A percentile compares a stretch with the other conserved stretches of the same genome.
These are phyloP conservation scores for Ricordea florida DNA, from an alignment of 92 coral and sea anemone genomes.

Conservation along the genomic window DNA sequence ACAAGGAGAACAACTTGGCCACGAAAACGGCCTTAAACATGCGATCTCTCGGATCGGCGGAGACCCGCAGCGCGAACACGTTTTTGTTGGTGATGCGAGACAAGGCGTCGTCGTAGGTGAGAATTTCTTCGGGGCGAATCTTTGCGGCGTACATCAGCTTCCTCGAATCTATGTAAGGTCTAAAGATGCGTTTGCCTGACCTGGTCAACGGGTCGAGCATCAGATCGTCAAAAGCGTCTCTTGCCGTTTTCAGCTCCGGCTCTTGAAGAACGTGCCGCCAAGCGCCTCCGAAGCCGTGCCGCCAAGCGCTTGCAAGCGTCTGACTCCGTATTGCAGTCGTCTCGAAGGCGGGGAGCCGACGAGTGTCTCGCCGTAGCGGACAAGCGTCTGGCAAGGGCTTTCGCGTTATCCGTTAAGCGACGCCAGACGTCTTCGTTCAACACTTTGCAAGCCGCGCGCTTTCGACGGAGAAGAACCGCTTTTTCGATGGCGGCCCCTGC, in stretches of 20 bases:
- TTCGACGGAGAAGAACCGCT: background rate
- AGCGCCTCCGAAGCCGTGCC: background rate
- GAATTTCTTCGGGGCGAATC: background rate
- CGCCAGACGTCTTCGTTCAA: background rate
- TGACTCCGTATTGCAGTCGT: background rate
- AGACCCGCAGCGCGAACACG: background rate
- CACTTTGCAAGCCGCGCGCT: background rate
- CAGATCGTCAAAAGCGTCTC: background rate
- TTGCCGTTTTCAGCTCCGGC: background rate
- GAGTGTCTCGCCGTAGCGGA: background rate
- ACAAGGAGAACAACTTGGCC: background rate
- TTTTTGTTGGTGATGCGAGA: background rate
- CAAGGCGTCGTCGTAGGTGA: background rate
- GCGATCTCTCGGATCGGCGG: background rate
- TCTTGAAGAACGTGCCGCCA: background rate
- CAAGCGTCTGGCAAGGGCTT: background rate
- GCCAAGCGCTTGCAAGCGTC: background rate
- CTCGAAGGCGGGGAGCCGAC: background rate
- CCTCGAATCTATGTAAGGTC: background rate
- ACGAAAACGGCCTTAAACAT: conserved; percentile 2
- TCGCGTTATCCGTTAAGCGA: background rate
- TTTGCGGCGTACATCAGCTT: background rate
- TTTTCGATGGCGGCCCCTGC: background rate
- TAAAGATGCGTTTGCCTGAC: background rate
- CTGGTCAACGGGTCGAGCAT: background rate